These are phyloP conservation scores for Apolygus lucorum DNA, from an alignment of 1,140 invertebrate genomes.

Conservation along the genomic window DNA sequence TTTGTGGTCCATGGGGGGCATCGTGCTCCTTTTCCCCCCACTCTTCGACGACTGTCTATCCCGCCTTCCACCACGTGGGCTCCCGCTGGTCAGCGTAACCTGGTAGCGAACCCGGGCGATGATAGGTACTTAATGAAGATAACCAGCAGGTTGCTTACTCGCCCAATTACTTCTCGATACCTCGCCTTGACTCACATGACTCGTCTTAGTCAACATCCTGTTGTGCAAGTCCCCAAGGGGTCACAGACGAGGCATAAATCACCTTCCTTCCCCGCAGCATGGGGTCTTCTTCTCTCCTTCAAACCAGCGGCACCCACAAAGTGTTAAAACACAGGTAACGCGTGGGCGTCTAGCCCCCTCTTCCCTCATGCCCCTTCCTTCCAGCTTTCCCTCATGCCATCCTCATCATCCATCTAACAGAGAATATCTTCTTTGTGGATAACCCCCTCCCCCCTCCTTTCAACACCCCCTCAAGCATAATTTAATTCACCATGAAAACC, in stretches of 20 bases:
- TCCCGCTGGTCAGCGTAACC: too few relatives aligned
- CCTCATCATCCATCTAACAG: background rate
- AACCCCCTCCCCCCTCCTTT: background rate
- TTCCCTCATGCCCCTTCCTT: background rate
- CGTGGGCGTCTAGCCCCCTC: constrained; percentile 4
- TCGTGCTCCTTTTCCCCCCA: too few relatives aligned
- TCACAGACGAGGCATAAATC: constrained; percentile 7
- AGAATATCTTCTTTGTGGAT: too few relatives aligned
- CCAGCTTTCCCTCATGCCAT: background rate
- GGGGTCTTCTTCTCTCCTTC: background rate
- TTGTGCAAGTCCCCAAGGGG: constrained; percentile 12
- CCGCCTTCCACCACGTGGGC: too few relatives aligned
- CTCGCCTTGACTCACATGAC: background rate
- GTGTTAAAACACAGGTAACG: constrained; percentile 18
- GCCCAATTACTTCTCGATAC: background rate
- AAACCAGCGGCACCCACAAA: constrained; percentile 6
- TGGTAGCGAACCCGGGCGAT: too few relatives aligned
- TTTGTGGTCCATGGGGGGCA: too few relatives aligned
- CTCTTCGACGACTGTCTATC: too few relatives aligned
- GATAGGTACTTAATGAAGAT: background rate
- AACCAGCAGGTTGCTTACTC: background rate
- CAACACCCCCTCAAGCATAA: too few relatives aligned
- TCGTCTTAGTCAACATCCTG: constrained; percentile 11
- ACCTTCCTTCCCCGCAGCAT: constrained; percentile 3
- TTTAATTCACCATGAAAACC: too few relatives aligned